Evolutionary conservation across 2,113 vertebrate species (phyloP).

Genomic region (Paradoxurus hermaphroditus): DNA sequence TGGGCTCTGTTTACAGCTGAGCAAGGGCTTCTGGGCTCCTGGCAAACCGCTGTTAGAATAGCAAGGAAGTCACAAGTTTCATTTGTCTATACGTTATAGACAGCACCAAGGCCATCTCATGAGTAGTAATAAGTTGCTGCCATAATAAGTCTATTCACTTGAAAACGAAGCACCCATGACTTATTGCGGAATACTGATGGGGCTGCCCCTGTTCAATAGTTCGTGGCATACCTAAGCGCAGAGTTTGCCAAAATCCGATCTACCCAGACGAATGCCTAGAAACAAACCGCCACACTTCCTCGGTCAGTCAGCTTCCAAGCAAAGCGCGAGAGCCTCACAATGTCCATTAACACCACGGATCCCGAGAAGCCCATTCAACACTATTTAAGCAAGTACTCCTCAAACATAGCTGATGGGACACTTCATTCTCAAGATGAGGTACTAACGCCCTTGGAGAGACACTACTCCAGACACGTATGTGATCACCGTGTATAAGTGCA

Average conservation of each 20-base stretch:
- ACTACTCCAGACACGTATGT: neutral
- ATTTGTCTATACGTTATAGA: neutral
- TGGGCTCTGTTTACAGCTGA: neutral
- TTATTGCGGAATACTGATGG: neutral
- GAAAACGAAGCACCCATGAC: neutral
- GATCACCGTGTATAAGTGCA: neutral
- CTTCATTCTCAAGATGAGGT: neutral
- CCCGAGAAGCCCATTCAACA: neutral
- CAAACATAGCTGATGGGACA: neutral
- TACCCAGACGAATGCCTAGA: neutral
- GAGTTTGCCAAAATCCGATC: neutral
- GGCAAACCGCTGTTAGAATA: neutral
- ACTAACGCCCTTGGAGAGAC: neutral
- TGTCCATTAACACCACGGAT: neutral
- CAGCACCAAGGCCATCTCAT: neutral
- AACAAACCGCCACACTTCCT: neutral
- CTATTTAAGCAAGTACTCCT: neutral
- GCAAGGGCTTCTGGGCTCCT: neutral
- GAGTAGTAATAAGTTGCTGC: neutral
- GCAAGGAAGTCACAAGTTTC: neutral
- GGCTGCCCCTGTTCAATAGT: neutral
- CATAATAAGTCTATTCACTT: neutral
- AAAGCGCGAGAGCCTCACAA: neutral
- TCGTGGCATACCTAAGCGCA: neutral
- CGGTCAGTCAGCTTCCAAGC: neutral